Base-by-base conservation (phyloP, 2,888 invertebrate genomes). In the Melanchra persicariae region DNA sequence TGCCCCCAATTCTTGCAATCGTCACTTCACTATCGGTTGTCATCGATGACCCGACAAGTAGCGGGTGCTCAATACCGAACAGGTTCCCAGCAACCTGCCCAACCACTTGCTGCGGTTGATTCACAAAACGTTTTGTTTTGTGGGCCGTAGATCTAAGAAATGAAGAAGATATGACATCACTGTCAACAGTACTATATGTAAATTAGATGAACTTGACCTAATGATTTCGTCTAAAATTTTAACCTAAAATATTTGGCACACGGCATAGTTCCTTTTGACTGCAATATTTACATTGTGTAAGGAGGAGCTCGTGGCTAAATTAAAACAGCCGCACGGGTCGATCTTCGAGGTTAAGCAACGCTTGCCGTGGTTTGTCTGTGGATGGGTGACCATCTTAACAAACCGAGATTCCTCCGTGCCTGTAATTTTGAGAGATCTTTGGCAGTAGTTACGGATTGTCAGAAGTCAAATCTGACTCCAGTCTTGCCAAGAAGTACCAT, bases 31-130 rank as follows among this genome's bases (percentile, higher is more conserved):
- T 51, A 51, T 51, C 51, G 24, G 51, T 26, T 77, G 80, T 81
- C 72, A 70, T 69, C 83, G 82, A 54, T 82, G 79, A 79, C 74
- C 72, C 75, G 72, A 75, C 88, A 86, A 88, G 84, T 91, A 89
- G 89, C 91, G 87, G 85, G 87, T 90, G 87, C 87, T 90, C 89
- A 91, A 92, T 87, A 87, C 76, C 37, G 84, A 82, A 88, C 89
- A 88, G 89, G 89, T 89, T 81, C 60, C 71, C 71, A 60, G 58
- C 66, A 78, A 84, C 84, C 80, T 70, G 87, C 77, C 66, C 52
- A 70, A 75, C 87, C 72, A 86, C 87, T 90, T 63, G 87, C 87
- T 87, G 59, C 63, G 71, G 63, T 64, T 57, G 69, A 66, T 78
- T 66, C 70, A 73, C 67, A 65, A 79, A 68, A 49, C 68, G 65